Evolutionary conservation across 1,140 invertebrate genomes (phyloP).

Genomic region (Globodera rostochiensis): DNA sequence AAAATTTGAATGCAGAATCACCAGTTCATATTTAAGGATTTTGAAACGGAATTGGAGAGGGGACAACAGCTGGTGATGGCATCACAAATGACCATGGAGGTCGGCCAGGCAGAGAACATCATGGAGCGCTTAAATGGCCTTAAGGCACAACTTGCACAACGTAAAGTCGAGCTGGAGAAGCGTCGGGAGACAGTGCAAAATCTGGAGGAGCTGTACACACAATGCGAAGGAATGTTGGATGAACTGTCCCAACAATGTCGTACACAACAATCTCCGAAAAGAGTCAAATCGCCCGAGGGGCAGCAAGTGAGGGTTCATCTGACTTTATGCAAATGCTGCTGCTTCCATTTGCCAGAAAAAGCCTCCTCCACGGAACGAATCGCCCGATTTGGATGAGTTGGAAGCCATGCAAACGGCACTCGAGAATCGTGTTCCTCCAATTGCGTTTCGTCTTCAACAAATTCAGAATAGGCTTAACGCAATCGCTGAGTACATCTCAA

Average conservation of each 20-base stretch:
- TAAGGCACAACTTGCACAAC: constrained; percentile 19
- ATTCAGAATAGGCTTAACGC: constrained; percentile 41
- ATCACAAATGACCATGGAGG: constrained; percentile 55
- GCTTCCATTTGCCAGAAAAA: not conserved
- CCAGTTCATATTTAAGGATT: constrained; percentile 23
- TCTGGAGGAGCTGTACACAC: constrained; percentile 37
- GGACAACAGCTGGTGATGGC: constrained; percentile 43
- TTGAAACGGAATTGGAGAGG: constrained; percentile 30
- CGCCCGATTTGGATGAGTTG: constrained; percentile 51
- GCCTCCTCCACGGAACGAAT: constrained; percentile 31
- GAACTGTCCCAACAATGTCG: constrained; percentile 27
- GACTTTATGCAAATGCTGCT: not conserved
- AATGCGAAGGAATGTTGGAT: constrained; percentile 39
- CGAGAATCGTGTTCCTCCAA: constrained; percentile 45
- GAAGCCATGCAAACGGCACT: constrained; percentile 39
- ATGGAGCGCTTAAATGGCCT: constrained; percentile 31
- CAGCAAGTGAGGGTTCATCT: not conserved
- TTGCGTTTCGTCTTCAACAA: constrained; percentile 49
- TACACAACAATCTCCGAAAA: constrained; percentile 14
- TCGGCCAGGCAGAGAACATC: constrained; percentile 48
- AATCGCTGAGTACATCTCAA: constrained; percentile 35
- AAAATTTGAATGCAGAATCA: constrained; percentile 5
- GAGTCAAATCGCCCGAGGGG: not conserved
- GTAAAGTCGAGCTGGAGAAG: constrained; percentile 32
- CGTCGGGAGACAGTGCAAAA: constrained; percentile 13